Evolutionary conservation across 2,888 invertebrate species (phyloP).

Genomic region (Sesamia inferens): DNA sequence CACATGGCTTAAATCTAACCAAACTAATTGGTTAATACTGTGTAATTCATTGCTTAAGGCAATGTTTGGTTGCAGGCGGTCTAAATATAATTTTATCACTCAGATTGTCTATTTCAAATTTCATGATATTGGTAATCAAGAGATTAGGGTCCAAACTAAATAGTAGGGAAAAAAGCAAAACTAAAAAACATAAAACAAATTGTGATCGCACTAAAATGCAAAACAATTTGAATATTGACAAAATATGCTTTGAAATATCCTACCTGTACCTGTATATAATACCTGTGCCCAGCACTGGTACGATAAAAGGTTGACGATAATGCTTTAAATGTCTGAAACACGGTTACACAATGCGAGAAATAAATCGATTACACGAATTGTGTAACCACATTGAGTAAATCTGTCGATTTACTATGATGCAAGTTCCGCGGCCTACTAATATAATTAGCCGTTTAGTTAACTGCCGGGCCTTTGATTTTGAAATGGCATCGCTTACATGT

Average conservation of each 20-base stretch:
- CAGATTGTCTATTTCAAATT: neutral
- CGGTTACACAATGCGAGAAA: neutral
- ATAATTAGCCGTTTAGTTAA: too few species aligned
- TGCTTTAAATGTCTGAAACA: neutral
- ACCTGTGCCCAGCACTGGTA: too few species aligned
- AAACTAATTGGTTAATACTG: slow-evolving; percentile 13
- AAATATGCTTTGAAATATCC: neutral
- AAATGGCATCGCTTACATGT: slow-evolving; percentile 78
- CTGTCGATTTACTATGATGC: neutral
- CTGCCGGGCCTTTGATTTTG: slow-evolving; percentile 68
- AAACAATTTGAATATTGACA: neutral
- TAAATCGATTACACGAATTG: too few species aligned
- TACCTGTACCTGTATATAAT: too few species aligned
- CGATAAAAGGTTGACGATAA: too few species aligned
- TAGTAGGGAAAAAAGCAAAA: too few species aligned
- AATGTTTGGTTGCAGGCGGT: slow-evolving; percentile 18
- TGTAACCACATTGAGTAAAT: too few species aligned
- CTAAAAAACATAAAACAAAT: too few species aligned
- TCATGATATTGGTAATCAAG: neutral
- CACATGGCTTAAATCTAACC: slow-evolving; percentile 20
- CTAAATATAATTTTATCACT: neutral
- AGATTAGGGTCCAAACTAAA: neutral
- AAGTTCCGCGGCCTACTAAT: too few species aligned
- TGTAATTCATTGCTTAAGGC: neutral
- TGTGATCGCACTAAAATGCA: neutral